These are phyloP conservation scores for Felis chaus DNA, from an alignment of 2,113 vertebrate genomes.

Conservation along the genomic window DNA sequence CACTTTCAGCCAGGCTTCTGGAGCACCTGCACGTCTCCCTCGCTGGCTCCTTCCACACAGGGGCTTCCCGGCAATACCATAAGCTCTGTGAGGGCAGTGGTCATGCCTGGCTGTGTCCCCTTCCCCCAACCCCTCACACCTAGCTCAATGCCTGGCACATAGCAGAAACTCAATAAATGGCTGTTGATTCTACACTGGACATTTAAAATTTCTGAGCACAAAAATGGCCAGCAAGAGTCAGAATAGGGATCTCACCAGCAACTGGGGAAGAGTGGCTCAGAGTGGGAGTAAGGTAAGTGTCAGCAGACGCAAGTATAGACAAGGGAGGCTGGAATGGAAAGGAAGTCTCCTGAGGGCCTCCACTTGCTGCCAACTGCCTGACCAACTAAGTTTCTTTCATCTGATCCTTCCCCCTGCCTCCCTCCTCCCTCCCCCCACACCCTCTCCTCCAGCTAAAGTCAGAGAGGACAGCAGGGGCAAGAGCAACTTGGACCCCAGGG, in stretches of 20 bases:
- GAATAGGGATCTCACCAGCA: neutral
- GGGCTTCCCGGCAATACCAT: neutral
- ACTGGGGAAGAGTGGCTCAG: neutral
- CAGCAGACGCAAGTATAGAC: neutral
- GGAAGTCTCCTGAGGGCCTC: neutral
- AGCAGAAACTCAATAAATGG: neutral
- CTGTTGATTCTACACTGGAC: neutral
- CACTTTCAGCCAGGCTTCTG: neutral
- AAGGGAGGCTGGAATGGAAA: neutral
- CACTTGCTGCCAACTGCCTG: neutral
- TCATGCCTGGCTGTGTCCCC: neutral
- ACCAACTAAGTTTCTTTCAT: too few relatives aligned
- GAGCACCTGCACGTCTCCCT: too few relatives aligned
- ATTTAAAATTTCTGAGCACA: neutral
- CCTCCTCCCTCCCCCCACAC: neutral
- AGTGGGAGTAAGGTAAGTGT: neutral
- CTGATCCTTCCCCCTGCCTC: neutral
- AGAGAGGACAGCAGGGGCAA: neutral
- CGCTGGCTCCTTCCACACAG: neutral
- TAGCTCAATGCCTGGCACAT: neutral
- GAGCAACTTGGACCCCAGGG: neutral
- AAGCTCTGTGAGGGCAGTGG: neutral
- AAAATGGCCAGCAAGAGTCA: neutral
- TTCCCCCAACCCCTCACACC: accelerated
- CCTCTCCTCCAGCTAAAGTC: neutral